phyloP scores from a whole-genome alignment of 2,113 vertebrate species.

The Argyrosomus japonicus region DNA sequence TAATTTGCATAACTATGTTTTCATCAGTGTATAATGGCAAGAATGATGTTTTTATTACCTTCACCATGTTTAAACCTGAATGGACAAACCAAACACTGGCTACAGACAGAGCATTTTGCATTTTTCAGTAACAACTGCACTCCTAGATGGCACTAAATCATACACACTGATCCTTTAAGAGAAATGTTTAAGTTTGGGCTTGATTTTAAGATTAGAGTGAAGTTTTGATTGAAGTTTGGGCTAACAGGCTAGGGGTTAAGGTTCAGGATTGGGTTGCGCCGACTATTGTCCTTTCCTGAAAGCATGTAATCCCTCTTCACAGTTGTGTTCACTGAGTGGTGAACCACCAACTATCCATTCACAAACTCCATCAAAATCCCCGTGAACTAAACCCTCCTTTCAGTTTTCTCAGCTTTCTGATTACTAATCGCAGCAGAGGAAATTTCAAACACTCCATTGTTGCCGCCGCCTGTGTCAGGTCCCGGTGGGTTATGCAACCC shows the following conservation, averaged over 20 bases:
- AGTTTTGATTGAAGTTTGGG: neutral
- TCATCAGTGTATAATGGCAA: too few relatives aligned
- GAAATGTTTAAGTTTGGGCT: too few relatives aligned
- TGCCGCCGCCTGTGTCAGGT: conserved; percentile 29
- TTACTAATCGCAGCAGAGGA: conserved; percentile 37
- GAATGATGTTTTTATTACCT: too few relatives aligned
- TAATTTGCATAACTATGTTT: too few relatives aligned
- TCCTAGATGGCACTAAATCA: too few relatives aligned
- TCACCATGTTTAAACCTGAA: too few relatives aligned
- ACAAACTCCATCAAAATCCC: conserved; percentile 27
- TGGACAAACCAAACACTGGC: too few relatives aligned
- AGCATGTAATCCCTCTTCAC: conserved; percentile 33
- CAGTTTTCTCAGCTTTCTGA: conserved; percentile 30
- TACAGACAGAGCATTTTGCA: too few relatives aligned
- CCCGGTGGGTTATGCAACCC: conserved; percentile 48
- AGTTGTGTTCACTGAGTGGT: conserved; percentile 14
- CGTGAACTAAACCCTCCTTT: conserved; percentile 20
- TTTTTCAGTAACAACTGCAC: too few relatives aligned
- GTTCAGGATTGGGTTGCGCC: neutral
- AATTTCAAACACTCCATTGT: conserved; percentile 55
- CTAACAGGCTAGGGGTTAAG: neutral
- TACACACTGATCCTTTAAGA: too few relatives aligned
- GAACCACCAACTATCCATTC: conserved; percentile 34
- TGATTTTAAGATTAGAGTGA: neutral
- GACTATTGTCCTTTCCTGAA: conserved; percentile 12